Conservation (phyloP, 2,113 vertebrate species). For the Nyctereutes procyonoides region DNA sequence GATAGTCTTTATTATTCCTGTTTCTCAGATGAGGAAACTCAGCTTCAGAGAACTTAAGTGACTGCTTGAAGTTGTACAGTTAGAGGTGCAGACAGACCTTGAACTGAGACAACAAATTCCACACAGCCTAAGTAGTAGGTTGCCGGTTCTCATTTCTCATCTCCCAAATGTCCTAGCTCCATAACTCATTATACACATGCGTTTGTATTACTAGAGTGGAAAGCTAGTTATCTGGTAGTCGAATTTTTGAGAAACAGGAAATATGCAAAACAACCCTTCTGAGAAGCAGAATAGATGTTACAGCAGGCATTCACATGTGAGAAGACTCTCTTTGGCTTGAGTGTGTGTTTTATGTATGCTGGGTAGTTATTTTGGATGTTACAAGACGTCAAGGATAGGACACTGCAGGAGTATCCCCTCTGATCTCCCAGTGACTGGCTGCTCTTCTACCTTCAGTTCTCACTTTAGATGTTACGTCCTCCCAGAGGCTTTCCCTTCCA, state of each 20-base stretch:
- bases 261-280: not conserved
- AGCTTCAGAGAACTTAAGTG: not conserved
- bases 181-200: not conserved
- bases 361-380: slow-evolving; percentile 57
- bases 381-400: slow-evolving; percentile 46
- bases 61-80: not conserved
- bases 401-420: not conserved
- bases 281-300: slow-evolving; percentile 15
- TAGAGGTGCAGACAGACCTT: not conserved
- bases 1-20: not conserved
- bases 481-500: not conserved
- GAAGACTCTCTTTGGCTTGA: slow-evolving; percentile 2
- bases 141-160: not conserved
- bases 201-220: not conserved
- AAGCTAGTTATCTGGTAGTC: not conserved
- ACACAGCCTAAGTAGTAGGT: not conserved
- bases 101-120: not conserved
- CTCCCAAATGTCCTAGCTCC: not conserved
- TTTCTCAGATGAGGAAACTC: slow-evolving; percentile 27
- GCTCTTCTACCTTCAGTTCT: slow-evolving; percentile 15
- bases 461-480: not conserved
- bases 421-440: slow-evolving; percentile 40
- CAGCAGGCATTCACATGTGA: not conserved
- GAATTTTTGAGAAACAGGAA: slow-evolving; percentile 25
- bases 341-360: slow-evolving; percentile 23